Evolutionary conservation across 2,797 vertebrate species (phyloP), one percentile per base, ranked within the genome.

Genomic region (Crocodylus rhombifer): DNA sequence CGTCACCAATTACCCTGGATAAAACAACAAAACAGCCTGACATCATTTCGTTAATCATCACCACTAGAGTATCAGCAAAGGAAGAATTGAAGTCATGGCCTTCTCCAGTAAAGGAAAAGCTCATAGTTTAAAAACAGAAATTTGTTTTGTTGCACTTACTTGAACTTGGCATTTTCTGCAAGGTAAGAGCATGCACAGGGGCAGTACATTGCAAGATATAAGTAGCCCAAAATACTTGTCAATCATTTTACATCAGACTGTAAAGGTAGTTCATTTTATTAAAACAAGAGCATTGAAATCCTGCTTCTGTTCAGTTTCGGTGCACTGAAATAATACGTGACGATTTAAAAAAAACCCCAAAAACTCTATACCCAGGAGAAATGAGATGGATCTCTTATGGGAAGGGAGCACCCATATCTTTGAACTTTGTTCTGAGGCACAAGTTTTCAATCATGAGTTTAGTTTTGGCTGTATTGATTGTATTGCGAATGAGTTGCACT

Each of bases 1-100:
- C 10, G 42, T 51, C 42, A 51, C 20, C 58, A 60, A 28, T 79
- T 88, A 80, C 2, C 1, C 28, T 2, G 36, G 9, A 82, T 12
- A 20, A 93, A 91, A 51, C 51, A 60, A 89, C 14, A 86, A 88
- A 93, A 78, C 61, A 77, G 69, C 10, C 2, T 76, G 79, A 76
- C 1, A 3, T 75, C n/a, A 88, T 61, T 90, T 63, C 26, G 60
- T 57, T 80, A 30, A 36, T 17, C 56, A 75, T 81, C 5, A 42
- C 36, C 14, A 57, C 12, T 3, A 3, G 28, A 85, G 76, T 6
- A 11, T 90, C 4, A 12, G 65, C 83, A 92, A 90, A 88, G 42
- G 42, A 51, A 80, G 56, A 55, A 82, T 82, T 86, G 60, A 64
- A 88, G 60, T 84, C 13, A 60, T 14, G 80, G 62, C 18, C 42